These are phyloP conservation scores for Sebastes matsubarae DNA, from an alignment of 2,797 vertebrate species.

Conservation along the genomic window DNA sequence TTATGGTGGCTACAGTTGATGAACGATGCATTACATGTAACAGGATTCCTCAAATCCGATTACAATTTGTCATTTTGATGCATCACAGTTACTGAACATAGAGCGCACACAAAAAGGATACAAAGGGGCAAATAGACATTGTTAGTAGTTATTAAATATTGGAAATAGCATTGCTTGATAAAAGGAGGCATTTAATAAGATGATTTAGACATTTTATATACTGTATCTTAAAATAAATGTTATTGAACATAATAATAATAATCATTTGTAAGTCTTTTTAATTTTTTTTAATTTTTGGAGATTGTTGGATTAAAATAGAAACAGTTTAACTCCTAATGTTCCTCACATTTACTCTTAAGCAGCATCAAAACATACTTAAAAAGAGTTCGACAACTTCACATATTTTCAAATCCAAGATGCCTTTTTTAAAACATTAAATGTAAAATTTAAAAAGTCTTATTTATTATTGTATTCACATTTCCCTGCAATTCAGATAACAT, in stretches of 20 bases:
- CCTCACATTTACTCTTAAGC: background rate
- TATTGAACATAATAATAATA: background rate
- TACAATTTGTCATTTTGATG: slow-evolving; percentile 20
- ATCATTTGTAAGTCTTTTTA: background rate
- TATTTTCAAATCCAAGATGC: background rate
- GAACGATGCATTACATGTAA: slow-evolving; percentile 12
- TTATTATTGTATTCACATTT: background rate
- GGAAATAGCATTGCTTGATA: background rate
- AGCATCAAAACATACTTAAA: background rate
- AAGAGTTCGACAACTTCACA: background rate
- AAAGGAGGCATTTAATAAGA: background rate
- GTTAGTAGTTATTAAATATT: background rate
- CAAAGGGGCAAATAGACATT: background rate
- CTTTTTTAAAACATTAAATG: background rate
- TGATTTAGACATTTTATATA: background rate
- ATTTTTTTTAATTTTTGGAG: background rate
- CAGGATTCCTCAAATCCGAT: slow-evolving; percentile 17
- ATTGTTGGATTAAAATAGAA: background rate
- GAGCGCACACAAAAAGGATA: background rate
- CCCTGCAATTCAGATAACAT: background rate
- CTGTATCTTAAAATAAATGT: background rate
- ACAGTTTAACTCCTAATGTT: background rate
- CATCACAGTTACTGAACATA: background rate
- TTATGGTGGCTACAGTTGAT: slow-evolving; percentile 13
- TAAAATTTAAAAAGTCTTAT: background rate